Evolutionary conservation across 2,797 vertebrate genomes (phyloP).

Genomic region (Clamator glandarius): DNA sequence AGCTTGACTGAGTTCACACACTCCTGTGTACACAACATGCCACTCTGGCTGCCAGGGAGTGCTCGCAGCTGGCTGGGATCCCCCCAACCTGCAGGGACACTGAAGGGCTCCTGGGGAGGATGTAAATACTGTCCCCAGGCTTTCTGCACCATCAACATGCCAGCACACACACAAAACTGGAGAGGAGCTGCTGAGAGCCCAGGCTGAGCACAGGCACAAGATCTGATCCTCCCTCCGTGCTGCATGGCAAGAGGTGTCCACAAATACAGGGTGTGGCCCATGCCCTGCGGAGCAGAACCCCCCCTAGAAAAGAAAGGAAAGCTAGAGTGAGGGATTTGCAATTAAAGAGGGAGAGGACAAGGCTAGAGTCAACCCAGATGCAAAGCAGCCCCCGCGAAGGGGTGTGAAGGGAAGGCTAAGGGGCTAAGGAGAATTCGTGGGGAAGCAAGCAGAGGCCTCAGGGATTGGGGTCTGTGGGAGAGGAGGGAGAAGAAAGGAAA

Average conservation of each 20-base stretch:
- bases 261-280: background rate
- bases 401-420: background rate
- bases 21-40: background rate
- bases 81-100: background rate
- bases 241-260: background rate
- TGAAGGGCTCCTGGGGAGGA: accelerated
- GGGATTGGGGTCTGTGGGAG: background rate
- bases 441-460: background rate
- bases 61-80: background rate
- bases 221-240: accelerated
- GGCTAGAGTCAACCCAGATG: background rate
- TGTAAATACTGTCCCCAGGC: background rate
- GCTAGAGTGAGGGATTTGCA: background rate
- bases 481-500: background rate
- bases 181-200: background rate
- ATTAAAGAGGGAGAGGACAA: background rate
- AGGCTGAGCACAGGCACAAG: accelerated
- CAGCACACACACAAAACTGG: accelerated
- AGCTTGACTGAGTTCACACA: conserved; percentile 58
- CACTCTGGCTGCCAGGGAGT: background rate
- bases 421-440: too few relatives aligned
- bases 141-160: background rate
- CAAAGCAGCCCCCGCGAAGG: background rate
- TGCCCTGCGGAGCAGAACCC: background rate
- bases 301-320: background rate